These are phyloP conservation scores for Gari tellinella DNA, from an alignment of 2,888 invertebrate species.

Conservation along the genomic window DNA sequence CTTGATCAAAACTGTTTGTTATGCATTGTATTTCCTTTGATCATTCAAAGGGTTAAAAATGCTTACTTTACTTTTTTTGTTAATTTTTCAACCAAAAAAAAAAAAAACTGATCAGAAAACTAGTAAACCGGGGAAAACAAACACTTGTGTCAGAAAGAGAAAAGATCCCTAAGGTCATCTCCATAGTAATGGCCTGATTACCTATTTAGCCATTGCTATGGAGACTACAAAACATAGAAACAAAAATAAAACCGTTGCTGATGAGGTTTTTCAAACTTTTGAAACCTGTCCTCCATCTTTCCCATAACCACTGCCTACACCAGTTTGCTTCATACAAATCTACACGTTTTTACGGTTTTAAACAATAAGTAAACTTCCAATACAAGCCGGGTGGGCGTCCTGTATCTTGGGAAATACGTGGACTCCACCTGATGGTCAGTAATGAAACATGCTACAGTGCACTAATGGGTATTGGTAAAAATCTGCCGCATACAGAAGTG, in stretches of 20 bases:
- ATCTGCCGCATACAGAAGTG: constrained; percentile 25
- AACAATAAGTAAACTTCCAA: background rate
- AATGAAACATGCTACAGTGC: constrained; percentile 49
- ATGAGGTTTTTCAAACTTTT: background rate
- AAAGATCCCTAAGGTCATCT: constrained; percentile 4
- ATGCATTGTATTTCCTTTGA: too few species aligned
- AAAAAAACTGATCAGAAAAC: too few species aligned
- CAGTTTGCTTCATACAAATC: background rate
- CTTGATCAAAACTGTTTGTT: too few species aligned
- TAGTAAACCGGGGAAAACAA: background rate
- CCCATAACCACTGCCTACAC: constrained; percentile 6
- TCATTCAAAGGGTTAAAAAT: too few species aligned
- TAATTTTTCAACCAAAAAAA: too few species aligned
- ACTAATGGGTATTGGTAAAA: constrained; percentile 33
- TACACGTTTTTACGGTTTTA: background rate
- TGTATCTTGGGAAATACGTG: constrained; percentile 1
- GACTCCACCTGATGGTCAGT: constrained; percentile 18
- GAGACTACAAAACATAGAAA: constrained; percentile 2
- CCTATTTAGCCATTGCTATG: constrained; percentile 9
- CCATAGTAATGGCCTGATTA: constrained; percentile 4
- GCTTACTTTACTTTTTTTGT: too few species aligned
- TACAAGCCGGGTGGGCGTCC: background rate
- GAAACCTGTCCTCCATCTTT: background rate
- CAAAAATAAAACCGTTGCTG: background rate
- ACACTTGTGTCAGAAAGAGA: constrained; percentile 1